Evolutionary conservation across 2,888 invertebrate species (phyloP).

Genomic region (Limenitis arthemis): DNA sequence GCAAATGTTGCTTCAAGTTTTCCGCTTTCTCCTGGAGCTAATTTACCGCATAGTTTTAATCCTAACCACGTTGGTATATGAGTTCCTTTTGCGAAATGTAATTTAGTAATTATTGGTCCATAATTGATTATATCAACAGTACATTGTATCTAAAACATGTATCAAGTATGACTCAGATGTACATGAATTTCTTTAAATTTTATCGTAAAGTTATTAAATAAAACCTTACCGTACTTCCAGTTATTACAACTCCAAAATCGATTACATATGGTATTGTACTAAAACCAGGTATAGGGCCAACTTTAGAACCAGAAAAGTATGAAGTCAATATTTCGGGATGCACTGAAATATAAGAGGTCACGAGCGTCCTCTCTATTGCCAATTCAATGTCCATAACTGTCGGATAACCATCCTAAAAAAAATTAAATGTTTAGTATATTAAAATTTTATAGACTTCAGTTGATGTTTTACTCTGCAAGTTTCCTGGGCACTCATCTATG

Average conservation of each 20-base stretch:
- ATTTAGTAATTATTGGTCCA: conserved; percentile 60
- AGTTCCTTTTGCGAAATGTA: conserved; percentile 54
- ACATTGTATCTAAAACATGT: conserved; percentile 46
- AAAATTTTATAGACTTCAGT: not conserved
- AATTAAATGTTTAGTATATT: conserved; percentile 6
- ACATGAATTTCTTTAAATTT: not conserved
- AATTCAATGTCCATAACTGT: conserved; percentile 73
- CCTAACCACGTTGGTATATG: conserved; percentile 45
- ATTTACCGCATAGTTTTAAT: conserved; percentile 49
- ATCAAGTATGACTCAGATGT: not conserved
- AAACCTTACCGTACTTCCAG: conserved; percentile 47
- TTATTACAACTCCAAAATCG: conserved; percentile 71
- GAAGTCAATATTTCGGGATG: conserved; percentile 47
- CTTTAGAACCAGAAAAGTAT: conserved; percentile 41
- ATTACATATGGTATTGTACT: conserved; percentile 63
- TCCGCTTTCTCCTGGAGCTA: conserved; percentile 62
- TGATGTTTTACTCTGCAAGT: too few relatives aligned
- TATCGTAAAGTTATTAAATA: conserved; percentile 13
- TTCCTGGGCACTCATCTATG: too few relatives aligned
- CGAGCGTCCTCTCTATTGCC: conserved; percentile 70
- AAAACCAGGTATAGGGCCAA: conserved; percentile 62
- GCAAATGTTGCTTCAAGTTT: conserved; percentile 66
- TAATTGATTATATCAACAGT: conserved; percentile 67
- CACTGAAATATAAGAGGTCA: conserved; percentile 54
- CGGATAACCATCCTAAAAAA: conserved; percentile 60